A percentile compares a stretch with the other conserved stretches of the same genome.
Evolutionary conservation across 1,140 invertebrate species (phyloP).

Genomic region (Hestina assimilis): DNA sequence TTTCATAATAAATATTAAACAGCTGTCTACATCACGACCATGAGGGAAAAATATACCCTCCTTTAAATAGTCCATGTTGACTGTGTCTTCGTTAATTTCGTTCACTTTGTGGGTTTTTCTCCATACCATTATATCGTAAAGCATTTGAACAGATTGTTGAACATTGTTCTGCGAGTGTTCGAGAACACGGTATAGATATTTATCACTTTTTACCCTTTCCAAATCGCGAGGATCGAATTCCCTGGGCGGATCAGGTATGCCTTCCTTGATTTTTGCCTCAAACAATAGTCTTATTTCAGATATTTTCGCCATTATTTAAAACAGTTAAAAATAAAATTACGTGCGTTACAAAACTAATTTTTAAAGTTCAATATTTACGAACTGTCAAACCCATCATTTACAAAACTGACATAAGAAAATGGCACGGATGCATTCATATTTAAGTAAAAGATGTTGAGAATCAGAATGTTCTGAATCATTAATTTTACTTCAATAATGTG

Average conservation of each 20-base stretch:
- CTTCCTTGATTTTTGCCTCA: slow-evolving; percentile 38
- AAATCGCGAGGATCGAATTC: slow-evolving; percentile 40
- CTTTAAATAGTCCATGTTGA: slow-evolving; percentile 38
- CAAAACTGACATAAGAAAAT: no score
- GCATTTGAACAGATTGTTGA: slow-evolving; percentile 38
- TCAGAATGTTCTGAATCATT: no score
- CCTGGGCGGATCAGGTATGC: slow-evolving; percentile 31
- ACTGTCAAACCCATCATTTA: no score
- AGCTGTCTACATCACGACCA: slow-evolving; percentile 49
- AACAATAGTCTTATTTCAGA: slow-evolving; percentile 39
- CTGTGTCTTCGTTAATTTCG: slow-evolving; percentile 36
- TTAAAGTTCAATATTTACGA: slow-evolving; percentile 18
- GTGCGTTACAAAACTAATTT: slow-evolving; percentile 1
- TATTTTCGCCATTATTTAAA: slow-evolving; percentile 36
- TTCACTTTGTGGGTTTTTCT: slow-evolving; percentile 36
- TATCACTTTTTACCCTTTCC: slow-evolving; percentile 41
- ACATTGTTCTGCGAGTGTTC: slow-evolving; percentile 45
- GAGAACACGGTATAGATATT: slow-evolving; percentile 41
- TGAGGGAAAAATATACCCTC: slow-evolving; percentile 44
- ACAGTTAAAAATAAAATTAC: slow-evolving; percentile 1
- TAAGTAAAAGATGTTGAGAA: no score
- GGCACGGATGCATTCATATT: no score
- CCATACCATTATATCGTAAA: slow-evolving; percentile 46
- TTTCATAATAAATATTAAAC: slow-evolving; percentile 46
- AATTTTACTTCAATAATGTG: no score